These are phyloP conservation scores for Morpho achilles DNA, from an alignment of 2,888 invertebrate genomes.

Conservation along the genomic window DNA sequence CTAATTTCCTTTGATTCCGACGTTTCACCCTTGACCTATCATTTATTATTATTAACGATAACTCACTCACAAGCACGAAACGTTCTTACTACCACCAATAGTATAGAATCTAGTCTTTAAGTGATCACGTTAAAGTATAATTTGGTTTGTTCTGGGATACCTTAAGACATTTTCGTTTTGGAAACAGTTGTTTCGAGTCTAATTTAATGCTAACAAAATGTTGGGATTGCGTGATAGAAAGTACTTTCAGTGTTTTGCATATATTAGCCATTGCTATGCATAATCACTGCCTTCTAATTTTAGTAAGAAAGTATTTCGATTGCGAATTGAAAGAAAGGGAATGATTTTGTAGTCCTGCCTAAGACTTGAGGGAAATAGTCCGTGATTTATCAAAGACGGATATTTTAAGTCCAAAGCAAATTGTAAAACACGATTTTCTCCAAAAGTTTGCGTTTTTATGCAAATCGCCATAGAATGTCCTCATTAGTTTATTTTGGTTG, in stretches of 20 bases:
- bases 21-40: conserved; percentile 68
- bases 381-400: too few species aligned
- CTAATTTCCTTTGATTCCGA: conserved; percentile 53
- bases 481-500: too few species aligned
- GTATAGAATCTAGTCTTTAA: conserved; percentile 36
- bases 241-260: conserved; percentile 74
- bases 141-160: conserved; percentile 25
- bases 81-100: conserved; percentile 2
- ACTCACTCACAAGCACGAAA: conserved; percentile 17
- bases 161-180: conserved; percentile 35
- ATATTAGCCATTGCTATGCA: conserved; percentile 49
- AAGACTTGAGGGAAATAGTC: background rate
- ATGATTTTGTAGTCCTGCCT: background rate
- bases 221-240: conserved; percentile 66
- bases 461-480: too few species aligned
- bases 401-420: too few species aligned
- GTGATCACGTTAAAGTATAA: conserved; percentile 21
- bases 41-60: conserved; percentile 61
- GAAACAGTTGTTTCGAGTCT: conserved; percentile 40
- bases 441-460: too few species aligned
- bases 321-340: conserved; percentile 11
- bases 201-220: conserved; percentile 75
- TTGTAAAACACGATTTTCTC: too few species aligned
- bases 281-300: conserved; percentile 24
- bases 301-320: conserved; percentile 20